Base-by-base conservation (phyloP, 1,140 invertebrate species). In the Hirudo medicinalis region DNA sequence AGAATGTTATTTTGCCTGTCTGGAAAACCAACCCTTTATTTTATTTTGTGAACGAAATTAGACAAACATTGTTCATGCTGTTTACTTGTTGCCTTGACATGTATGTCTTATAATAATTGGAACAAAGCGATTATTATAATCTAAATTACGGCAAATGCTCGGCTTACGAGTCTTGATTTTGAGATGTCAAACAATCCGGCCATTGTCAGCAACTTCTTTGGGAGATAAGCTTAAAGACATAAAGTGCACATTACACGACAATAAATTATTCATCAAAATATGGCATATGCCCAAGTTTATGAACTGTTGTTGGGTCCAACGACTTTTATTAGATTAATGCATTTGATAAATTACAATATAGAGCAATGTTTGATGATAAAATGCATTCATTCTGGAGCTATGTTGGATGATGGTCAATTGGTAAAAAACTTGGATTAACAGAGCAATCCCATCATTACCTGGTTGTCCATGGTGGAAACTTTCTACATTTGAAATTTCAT, bases 181-280 rank as follows among this genome's bases (percentile, higher is more conserved):
- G 88, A 90, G 9, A 84, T 79, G 79, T 87, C 86, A 81, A 89
- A 92, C 1, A 92, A 77, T 0, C 88, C 90, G 67, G 90, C 90
- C 84, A 92, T 86, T 72, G 87, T 86, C 17, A 91, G 77, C 17
- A 91, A 74, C 70, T 54, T 66, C 66, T 0, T 54, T 63, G 57
- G 22, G 1, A 25, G 36, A 67, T 70, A 71, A 40, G n/a, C n/a
- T 69, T 54, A 27, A 53, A 54, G 19, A 53, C 72, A 69, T 40
- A 32, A 36, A 27, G 71, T 22, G n/a, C 49, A 54, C 49, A 9
- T 15, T 32, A 27, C 13, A n/a, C n/a, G n/a, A 22, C 27, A 69
- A 27, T 22, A 17, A 15, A 40, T 25, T 32, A 22, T 20, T 6
- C 17, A 17, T 57, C 81, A 76, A 19, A 36, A 36, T 36, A 36